Percentiles rank a stretch among this genome's conserved stretches.
Evolutionary conservation across 1,140 invertebrate genomes (phyloP).

Genomic region (Aporrectodea caliginosa): DNA sequence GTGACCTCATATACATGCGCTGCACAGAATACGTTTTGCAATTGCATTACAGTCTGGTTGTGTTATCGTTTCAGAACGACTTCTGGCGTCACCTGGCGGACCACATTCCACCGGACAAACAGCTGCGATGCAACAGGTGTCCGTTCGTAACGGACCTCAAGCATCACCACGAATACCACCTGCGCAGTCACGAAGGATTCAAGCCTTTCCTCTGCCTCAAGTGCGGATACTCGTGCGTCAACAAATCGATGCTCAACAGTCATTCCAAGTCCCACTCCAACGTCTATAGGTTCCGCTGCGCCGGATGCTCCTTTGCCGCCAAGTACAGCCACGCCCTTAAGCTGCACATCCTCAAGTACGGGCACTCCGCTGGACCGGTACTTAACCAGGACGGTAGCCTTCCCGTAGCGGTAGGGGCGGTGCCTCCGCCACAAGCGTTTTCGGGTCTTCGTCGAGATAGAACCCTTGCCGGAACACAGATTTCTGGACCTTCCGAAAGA

Average conservation of each 20-base stretch:
- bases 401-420: slow-evolving; percentile 37
- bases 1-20: too few species aligned
- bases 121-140: slow-evolving; percentile 68
- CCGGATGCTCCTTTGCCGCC: slow-evolving; percentile 12
- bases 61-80: slow-evolving; percentile 65
- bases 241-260: slow-evolving; percentile 13
- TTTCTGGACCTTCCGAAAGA: too few species aligned
- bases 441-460: too few species aligned
- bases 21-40: too few species aligned
- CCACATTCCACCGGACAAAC: slow-evolving; percentile 90
- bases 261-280: slow-evolving; percentile 11
- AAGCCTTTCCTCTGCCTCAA: slow-evolving; percentile 4
- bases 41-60: slow-evolving; percentile 29
- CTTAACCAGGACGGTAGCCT: slow-evolving; percentile 14
- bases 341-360: background rate
- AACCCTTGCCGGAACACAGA: too few species aligned
- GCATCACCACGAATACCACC: slow-evolving; percentile 17
- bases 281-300: slow-evolving; percentile 18
- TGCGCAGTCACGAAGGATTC: background rate
- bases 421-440: too few species aligned
- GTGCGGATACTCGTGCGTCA: slow-evolving; percentile 14
- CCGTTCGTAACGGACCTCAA: slow-evolving; percentile 13
- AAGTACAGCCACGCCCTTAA: slow-evolving; percentile 19
- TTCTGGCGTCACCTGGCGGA: slow-evolving; percentile 84
- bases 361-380: background rate